Base-by-base conservation (phyloP, 1,140 invertebrate genomes). In the Pentalonia nigronervosa region DNA sequence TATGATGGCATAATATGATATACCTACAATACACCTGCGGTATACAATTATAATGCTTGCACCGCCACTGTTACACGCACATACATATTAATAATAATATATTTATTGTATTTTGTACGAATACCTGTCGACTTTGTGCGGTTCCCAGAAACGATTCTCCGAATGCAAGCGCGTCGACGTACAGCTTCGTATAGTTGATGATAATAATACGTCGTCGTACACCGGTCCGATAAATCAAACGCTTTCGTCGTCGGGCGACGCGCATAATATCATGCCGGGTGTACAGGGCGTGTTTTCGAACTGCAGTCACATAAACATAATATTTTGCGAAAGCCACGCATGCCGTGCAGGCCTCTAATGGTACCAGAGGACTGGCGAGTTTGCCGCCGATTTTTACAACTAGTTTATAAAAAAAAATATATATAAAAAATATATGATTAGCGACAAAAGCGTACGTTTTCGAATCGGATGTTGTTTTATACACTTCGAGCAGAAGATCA, bases 211-310 rank as follows among this genome's bases (percentile, higher is more conserved):
- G 60, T 76, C 60, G 60, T 76, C 60, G 60, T 6, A n/a, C 60
- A 76, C 60, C 60, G 60, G 60, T 76, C n/a, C 60, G 60, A 76
- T 76, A 76, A 76, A 76, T 76, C 60, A 76, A 76, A 76, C 60
- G 60, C 60, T 76, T 76, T 76, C 30, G 60, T 76, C 60, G 60
- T 76, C 60, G 60, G 60, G 60, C 60, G 60, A 76, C 30, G 60
- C 60, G 60, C 60, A 76, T 76, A 76, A 76, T 76, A 76, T 76
- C 60, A 17, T 76, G n/a, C 60, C 60, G 60, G 30, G 60, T 76
- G 60, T 76, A 76, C 60, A n/a, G 60, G 60, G 60, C 60, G 60
- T 76, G 60, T 76, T 76, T n/a, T 76, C 60, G 30, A n/a, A 30
- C 30, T 6, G 60, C 30, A n/a, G 60, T 76, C 17, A 14, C 60